A percentile compares a stretch with the other conserved stretches of the same genome.
Conservation (phyloP, 2,888 invertebrate species). For the Tiphia femorata region DNA sequence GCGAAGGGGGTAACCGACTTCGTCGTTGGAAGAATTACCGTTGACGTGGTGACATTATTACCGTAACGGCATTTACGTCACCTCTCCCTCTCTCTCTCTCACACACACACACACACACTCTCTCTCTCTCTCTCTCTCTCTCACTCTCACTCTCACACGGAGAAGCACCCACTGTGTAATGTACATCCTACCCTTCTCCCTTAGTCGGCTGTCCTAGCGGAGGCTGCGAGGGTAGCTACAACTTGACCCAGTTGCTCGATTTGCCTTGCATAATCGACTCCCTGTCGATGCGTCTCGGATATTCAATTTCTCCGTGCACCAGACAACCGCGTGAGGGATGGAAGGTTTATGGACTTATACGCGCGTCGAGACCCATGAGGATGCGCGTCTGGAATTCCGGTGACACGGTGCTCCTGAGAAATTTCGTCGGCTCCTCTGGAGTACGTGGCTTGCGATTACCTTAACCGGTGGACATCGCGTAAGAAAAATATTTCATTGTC, state of each 20-base stretch:
- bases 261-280: slow-evolving; percentile 29
- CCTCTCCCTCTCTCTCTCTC: slow-evolving; percentile 5
- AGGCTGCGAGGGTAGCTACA: slow-evolving; percentile 3
- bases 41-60: slow-evolving; percentile 14
- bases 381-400: too few species aligned
- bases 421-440: too few species aligned
- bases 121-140: not conserved
- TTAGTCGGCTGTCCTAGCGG: not conserved
- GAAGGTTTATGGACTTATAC: too few species aligned
- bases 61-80: slow-evolving; percentile 24
- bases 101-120: too few species aligned
- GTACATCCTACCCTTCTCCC: too few species aligned
- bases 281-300: slow-evolving; percentile 29
- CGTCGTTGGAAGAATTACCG: slow-evolving; percentile 9
- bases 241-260: slow-evolving; percentile 39
- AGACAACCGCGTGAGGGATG: slow-evolving; percentile 24
- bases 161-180: too few species aligned
- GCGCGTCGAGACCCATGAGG: too few species aligned
- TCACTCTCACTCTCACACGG: too few species aligned
- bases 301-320: slow-evolving; percentile 6
- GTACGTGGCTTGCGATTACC: too few species aligned
- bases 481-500: too few species aligned
- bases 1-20: not conserved
- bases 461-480: too few species aligned
- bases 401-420: too few species aligned